Percentiles rank a stretch among this genome's conserved stretches.
phyloP scores from a whole-genome alignment of 1,140 invertebrate species.

The Drosophila novamexicana region DNA sequence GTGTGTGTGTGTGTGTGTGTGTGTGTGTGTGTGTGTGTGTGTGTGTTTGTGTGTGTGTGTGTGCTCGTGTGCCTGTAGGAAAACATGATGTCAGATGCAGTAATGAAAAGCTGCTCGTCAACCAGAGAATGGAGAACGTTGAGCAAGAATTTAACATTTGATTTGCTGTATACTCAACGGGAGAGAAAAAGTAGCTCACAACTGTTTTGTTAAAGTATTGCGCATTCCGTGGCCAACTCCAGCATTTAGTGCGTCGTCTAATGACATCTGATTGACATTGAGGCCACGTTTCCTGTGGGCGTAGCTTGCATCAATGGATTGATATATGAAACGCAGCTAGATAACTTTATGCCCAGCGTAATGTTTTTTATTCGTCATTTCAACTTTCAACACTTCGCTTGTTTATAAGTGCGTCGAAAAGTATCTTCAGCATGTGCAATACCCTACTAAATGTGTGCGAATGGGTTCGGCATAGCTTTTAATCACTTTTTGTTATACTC shows the following conservation, averaged over 20 bases:
- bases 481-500: neutral
- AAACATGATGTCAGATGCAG: conserved; percentile 43
- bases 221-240: conserved; percentile 48
- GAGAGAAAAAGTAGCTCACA: conserved; percentile 6
- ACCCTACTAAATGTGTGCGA: neutral
- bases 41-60: neutral
- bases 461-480: neutral
- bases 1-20: neutral
- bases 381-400: neutral
- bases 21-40: neutral
- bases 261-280: conserved; percentile 72
- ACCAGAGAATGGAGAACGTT: conserved; percentile 16
- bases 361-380: neutral
- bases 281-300: conserved; percentile 58
- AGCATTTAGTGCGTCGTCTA: conserved; percentile 42
- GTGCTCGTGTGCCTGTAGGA: neutral
- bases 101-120: conserved; percentile 42
- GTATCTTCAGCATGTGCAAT: neutral
- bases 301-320: conserved; percentile 8
- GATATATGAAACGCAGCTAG: neutral
- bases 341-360: neutral
- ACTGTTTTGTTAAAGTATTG: conserved; percentile 24
- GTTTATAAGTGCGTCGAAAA: neutral
- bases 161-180: conserved; percentile 3
- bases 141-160: conserved; percentile 22